phyloP scores from a whole-genome alignment of 2,113 vertebrate species.

The Gorsachius goisagi region DNA sequence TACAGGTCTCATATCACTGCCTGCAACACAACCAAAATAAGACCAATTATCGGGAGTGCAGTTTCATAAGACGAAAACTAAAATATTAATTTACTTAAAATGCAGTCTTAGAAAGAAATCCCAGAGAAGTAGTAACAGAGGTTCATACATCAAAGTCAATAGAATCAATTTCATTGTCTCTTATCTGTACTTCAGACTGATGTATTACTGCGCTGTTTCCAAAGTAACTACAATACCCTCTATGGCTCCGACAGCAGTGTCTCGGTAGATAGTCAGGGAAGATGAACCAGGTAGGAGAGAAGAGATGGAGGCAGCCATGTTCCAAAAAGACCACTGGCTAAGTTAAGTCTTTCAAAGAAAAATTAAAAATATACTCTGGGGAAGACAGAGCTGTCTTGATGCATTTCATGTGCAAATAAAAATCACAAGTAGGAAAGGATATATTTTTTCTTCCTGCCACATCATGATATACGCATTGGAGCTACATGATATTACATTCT shows the following conservation, averaged over 20 bases:
- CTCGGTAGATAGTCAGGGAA: not conserved
- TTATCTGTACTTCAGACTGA: not conserved
- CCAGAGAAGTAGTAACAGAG: not conserved
- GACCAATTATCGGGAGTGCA: rapidly evolving
- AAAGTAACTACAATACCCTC: not conserved
- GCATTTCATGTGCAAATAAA: not conserved
- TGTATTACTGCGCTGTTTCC: not conserved
- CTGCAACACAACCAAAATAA: not conserved
- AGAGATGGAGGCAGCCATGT: not conserved
- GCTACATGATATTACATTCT: not conserved
- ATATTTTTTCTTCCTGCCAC: not conserved
- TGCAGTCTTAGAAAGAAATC: not conserved
- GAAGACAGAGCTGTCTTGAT: not conserved
- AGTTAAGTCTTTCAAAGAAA: not conserved
- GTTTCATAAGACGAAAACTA: not conserved
- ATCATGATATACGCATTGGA: not conserved
- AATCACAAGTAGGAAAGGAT: not conserved
- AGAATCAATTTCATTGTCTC: not conserved
- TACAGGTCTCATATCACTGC: not conserved
- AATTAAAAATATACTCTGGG: not conserved
- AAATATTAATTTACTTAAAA: not conserved
- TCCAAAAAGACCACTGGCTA: not conserved
- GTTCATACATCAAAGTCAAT: not conserved
- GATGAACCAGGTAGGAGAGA: not conserved
- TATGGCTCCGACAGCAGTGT: not conserved